A percentile compares a stretch with the other conserved stretches of the same genome.
phyloP scores from a whole-genome alignment of 35 echinoderm and acorn worm species.

The Apostichopus parvimensis region DNA sequence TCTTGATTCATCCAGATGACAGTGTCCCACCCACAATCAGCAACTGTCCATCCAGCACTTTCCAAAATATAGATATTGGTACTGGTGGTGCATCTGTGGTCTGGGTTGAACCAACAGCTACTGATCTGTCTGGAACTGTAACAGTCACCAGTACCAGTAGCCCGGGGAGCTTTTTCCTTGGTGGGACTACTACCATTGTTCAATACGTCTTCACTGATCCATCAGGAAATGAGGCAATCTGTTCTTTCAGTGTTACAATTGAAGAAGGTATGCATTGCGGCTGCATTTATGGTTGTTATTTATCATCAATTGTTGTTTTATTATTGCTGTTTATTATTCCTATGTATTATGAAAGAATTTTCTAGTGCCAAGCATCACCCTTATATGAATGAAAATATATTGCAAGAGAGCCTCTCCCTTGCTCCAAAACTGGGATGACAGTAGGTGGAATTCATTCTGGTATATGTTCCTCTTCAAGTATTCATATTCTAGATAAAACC shows the following conservation, averaged over 20 bases:
- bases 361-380: too few species aligned
- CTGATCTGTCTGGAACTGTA: conserved; percentile 15
- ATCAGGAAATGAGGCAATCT: conserved; percentile 38
- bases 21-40: conserved; percentile 24
- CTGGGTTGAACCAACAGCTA: conserved; percentile 58
- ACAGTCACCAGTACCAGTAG: background rate
- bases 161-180: conserved; percentile 39
- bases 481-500: too few species aligned
- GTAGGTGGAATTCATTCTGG: too few species aligned
- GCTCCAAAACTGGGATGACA: too few species aligned
- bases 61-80: background rate
- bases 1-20: too few species aligned
- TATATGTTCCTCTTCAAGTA: too few species aligned
- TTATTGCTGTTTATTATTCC: too few species aligned
- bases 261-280: background rate
- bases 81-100: conserved; percentile 1
- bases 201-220: conserved; percentile 42
- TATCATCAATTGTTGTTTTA: too few species aligned
- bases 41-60: conserved; percentile 36
- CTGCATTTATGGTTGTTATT: too few species aligned
- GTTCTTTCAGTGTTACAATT: conserved; percentile 47
- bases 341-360: too few species aligned
- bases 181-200: conserved; percentile 33
- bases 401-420: too few species aligned
- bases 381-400: too few species aligned